Conservation (phyloP, 2,113 vertebrate genomes). For the Clarias macrocephalus region DNA sequence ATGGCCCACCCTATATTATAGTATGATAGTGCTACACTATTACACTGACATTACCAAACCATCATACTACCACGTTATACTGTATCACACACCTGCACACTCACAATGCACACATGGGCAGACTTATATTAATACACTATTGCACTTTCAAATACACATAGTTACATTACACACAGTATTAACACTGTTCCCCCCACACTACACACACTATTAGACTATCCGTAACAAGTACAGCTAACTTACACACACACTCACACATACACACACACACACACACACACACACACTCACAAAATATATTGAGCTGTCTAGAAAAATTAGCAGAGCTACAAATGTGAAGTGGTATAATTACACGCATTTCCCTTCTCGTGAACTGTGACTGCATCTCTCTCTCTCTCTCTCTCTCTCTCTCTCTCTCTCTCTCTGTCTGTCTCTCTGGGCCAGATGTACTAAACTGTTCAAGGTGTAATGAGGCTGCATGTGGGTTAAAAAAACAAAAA, state of each 20-base stretch:
- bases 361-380: slow-evolving; percentile 4
- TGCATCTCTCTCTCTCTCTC: neutral
- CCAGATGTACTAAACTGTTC: neutral
- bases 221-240: neutral
- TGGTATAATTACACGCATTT: slow-evolving; percentile 7
- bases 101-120: neutral
- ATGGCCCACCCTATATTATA: too few species aligned
- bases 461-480: neutral
- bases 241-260: neutral
- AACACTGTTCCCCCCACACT: neutral
- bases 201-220: neutral
- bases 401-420: neutral
- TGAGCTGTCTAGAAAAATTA: neutral
- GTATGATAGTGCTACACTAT: neutral
- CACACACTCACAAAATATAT: neutral
- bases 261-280: neutral
- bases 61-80: neutral
- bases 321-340: neutral
- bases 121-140: neutral
- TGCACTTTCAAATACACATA: neutral
- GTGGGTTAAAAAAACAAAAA: neutral
- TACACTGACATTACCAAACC: neutral
- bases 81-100: neutral
- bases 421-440: neutral
- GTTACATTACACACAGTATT: neutral